These are phyloP conservation scores for Calidris pugnax DNA, from an alignment of 2,113 vertebrate genomes.

Conservation along the genomic window DNA sequence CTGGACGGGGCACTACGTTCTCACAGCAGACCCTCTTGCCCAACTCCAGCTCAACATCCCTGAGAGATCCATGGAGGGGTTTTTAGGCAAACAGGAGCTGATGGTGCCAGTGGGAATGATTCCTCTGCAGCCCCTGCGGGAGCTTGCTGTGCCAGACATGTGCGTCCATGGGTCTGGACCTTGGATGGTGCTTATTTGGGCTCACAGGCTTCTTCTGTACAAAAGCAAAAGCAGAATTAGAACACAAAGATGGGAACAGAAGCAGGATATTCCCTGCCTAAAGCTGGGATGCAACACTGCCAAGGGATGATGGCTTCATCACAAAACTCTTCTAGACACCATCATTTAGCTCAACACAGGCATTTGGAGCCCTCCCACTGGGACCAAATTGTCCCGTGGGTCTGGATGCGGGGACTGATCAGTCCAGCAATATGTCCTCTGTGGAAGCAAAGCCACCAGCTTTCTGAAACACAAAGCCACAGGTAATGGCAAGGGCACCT, in stretches of 20 bases:
- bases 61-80: fast-evolving
- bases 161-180: background rate
- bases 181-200: background rate
- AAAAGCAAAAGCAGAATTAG: background rate
- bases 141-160: background rate
- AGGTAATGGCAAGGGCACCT: background rate
- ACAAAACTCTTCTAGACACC: background rate
- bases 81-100: background rate
- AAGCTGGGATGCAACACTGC: fast-evolving
- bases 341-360: background rate
- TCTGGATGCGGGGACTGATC: background rate
- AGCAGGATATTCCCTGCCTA: background rate
- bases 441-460: background rate
- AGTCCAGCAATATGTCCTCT: background rate
- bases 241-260: background rate
- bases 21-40: background rate
- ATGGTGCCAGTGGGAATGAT: background rate
- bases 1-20: fast-evolving
- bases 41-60: fast-evolving
- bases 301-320: background rate
- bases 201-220: background rate
- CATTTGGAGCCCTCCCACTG: background rate
- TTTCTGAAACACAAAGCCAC: background rate
- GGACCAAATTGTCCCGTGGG: background rate
- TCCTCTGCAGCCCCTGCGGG: background rate